Base-by-base conservation (phyloP, 2,113 vertebrate species). In the Leptobrachium ailaonicum region DNA sequence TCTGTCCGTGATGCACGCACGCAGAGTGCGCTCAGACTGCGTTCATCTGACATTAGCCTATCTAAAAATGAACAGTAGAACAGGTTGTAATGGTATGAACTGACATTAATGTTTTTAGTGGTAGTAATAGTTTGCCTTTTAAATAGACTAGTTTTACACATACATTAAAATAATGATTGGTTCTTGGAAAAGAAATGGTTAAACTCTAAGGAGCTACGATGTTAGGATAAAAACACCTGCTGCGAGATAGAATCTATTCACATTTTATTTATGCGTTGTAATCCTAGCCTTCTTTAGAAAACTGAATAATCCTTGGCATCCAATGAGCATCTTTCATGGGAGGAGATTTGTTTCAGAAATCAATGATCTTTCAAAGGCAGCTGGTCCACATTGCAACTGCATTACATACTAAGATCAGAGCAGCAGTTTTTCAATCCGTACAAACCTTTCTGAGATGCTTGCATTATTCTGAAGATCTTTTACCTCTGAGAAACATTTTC, bases 271-370 rank as follows among this genome's bases (percentile, higher is more conserved):
- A 6, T 41, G 41, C 47, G 50, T 12, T 13, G 45, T 56, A 1
- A 80, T 43, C 71, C 50, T 41, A 64, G 63, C 58, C 78, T 45
- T 80, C 74, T 62, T 80, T 45, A 62, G 53, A 69, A 75, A 75
- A 75, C 47, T 69, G 32, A 81, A 75, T 75, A 50, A 75, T 62
- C 54, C n/a, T 9, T 6, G 42, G 12, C 54, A 20, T 45, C 79
- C 79, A 81, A 81, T 81, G 53, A 81, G 54, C 64, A 69, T 62
- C 64, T 62, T 68, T 81, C 11, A 69, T n/a, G 54, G 79, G 79
- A 81, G 79, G 79, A 69, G 79, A 81, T 47, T 41, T 50, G 43
- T 12, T 62, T 11, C 66, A 41, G 43, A 66, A 75, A 80, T 67
- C 41, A 74, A 42, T 58, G 53, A 69, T 80, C 71, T 80, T 45